Percentiles rank a stretch among this genome's conserved stretches.
phyloP scores from a whole-genome alignment of 2,113 vertebrate genomes.

The Takifugu bimaculatus region DNA sequence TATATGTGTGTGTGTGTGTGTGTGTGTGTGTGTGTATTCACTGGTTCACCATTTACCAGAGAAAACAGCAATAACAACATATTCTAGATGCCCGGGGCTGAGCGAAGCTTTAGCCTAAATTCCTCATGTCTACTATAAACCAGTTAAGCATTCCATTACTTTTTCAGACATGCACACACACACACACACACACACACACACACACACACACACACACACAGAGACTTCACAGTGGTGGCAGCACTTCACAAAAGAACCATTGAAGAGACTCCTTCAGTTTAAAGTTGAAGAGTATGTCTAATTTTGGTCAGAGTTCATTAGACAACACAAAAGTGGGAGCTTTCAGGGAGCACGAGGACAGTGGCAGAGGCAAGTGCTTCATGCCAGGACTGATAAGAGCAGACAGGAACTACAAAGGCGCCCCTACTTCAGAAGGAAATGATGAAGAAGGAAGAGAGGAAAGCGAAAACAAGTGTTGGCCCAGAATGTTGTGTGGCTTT shows the following conservation, averaged over 20 bases:
- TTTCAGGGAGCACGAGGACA: slow-evolving; percentile 75
- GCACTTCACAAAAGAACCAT: slow-evolving; percentile 75
- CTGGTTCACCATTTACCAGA: no score
- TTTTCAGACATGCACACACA: slow-evolving; percentile 33
- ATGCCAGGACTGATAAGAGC: slow-evolving; percentile 72
- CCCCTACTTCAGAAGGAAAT: slow-evolving; percentile 62
- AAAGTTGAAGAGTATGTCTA: slow-evolving; percentile 81
- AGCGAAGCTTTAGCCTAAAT: slow-evolving; percentile 59
- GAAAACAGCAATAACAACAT: slow-evolving; percentile 31
- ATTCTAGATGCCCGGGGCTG: slow-evolving; percentile 51
- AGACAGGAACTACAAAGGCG: slow-evolving; percentile 72
- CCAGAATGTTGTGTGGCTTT: slow-evolving; percentile 58
- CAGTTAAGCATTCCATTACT: slow-evolving; percentile 49
- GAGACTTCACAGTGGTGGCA: slow-evolving; percentile 58
- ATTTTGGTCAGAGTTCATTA: slow-evolving; percentile 83
- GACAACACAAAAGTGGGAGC: slow-evolving; percentile 74
- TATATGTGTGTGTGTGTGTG: no score
- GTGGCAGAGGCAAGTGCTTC: slow-evolving; percentile 76
- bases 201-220: slow-evolving; percentile 47
- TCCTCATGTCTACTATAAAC: slow-evolving; percentile 70
- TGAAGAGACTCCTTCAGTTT: slow-evolving; percentile 73
- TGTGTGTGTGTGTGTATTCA: no score
- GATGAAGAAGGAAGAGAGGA: slow-evolving; percentile 55
- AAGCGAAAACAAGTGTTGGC: slow-evolving; percentile 52
- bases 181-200: slow-evolving; percentile 38